These are phyloP conservation scores for Cladopsammia gracilis DNA, from an alignment of 64 coral and sea anemone genomes.

Conservation along the genomic window DNA sequence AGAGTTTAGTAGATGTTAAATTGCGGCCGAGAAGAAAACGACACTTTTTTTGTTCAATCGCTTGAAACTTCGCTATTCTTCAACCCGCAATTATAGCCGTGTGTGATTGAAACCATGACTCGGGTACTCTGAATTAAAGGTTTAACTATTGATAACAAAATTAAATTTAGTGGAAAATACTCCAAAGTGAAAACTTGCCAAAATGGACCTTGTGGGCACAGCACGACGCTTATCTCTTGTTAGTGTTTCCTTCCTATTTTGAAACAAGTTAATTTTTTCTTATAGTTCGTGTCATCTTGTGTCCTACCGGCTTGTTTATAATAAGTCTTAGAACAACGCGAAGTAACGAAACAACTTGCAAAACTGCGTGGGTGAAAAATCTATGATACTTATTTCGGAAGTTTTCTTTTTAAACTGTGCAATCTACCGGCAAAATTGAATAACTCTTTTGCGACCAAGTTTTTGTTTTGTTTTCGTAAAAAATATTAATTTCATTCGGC, in stretches of 20 bases:
- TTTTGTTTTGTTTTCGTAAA: neutral
- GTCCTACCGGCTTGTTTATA: slow-evolving; percentile 14
- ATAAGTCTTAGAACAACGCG: slow-evolving; percentile 16
- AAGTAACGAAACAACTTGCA: neutral
- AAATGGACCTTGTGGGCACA: slow-evolving; percentile 21
- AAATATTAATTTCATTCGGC: slow-evolving; percentile 7
- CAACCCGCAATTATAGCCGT: neutral
- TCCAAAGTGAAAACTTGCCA: slow-evolving; percentile 24
- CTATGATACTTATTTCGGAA: slow-evolving; percentile 23
- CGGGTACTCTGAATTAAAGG: slow-evolving; percentile 17
- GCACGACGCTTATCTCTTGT: slow-evolving; percentile 10
- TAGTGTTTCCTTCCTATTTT: slow-evolving; percentile 56
- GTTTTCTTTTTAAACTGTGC: slow-evolving; percentile 4
- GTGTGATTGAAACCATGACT: neutral
- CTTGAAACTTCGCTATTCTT: neutral
- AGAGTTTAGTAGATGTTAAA: slow-evolving; percentile 52
- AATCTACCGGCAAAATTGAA: neutral
- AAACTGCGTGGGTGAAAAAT: slow-evolving; percentile 2
- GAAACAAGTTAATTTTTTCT: slow-evolving; percentile 77
- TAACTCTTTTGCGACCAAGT: neutral
- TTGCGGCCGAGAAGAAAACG: neutral
- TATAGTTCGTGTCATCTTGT: neutral
- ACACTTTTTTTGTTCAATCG: neutral
- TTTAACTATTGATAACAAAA: slow-evolving; percentile 1
- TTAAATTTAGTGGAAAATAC: slow-evolving; percentile 41